Evolutionary conservation across 2,888 invertebrate genomes (phyloP), one percentile per base, ranked within the genome.

Genomic region (Plutella xylostella): DNA sequence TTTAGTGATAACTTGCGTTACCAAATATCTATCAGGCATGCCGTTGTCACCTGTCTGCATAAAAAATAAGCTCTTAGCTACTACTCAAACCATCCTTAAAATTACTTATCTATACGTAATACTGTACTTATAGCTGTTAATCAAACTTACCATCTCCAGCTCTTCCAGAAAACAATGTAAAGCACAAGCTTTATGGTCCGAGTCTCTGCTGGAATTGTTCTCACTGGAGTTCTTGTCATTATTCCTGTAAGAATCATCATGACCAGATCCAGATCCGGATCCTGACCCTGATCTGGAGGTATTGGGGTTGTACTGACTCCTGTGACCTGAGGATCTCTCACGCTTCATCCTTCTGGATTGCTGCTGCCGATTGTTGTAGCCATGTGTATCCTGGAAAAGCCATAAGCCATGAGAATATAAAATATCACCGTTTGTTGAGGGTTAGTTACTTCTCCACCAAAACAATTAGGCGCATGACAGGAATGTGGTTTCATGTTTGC

Each of bases 101-200:
- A 28, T 28, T 28, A 28, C 2, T 25, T 9, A 25, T 7, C 6
- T 9, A n/a, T 9, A 25, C 9, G 5, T 25, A 25, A 7, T 25
- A 9, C 25, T 22, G 5, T 22, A 22, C 22, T 37, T 37, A 37
- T 37, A 39, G 6, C 19, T 19, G 25, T 18, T n/a, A n/a, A n/a
- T n/a, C n/a, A 6, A 55, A 37, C 69, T 67, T 71, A 90, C 92
- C 88, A 90, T 85, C 57, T 89, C 87, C 50, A 91, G 64, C 63
- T 89, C 87, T 47, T 88, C 86, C 60, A 92, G 86, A 58, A 92
- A 88, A 59, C 92, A 92, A 50, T 91, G 89, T 18, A 89, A 65
- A 1, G 88, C 80, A 56, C 92, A 92, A 47, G 76, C 71, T 47
- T 72, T 78, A 4, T 66, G 61, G 9, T 48, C 51, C 11, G 30